Evolutionary conservation across 2,797 vertebrate genomes (phyloP).

Genomic region (Falco naumanni): DNA sequence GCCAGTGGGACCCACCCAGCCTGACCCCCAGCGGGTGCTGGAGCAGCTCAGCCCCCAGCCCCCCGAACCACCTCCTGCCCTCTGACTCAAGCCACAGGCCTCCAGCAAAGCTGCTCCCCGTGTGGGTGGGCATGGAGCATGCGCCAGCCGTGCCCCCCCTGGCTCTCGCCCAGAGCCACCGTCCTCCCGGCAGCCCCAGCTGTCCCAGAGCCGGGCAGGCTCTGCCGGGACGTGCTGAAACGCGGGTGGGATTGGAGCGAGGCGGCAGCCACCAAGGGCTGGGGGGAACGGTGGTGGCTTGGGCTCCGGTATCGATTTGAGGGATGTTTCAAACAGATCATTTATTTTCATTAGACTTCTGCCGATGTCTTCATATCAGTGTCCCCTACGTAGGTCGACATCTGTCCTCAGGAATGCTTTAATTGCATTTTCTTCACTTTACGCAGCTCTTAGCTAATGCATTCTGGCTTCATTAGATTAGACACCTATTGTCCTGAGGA

Average conservation of each 20-base stretch:
- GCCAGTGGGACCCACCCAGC: not conserved
- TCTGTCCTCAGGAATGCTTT: constrained; percentile 62
- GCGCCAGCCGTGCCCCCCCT: not conserved
- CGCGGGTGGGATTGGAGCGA: not conserved
- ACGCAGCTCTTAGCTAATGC: constrained; percentile 51
- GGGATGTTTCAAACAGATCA: constrained; percentile 39
- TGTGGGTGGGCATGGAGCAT: fast-evolving
- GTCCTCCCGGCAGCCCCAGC: not conserved
- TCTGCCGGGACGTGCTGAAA: fast-evolving
- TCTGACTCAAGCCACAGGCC: not conserved
- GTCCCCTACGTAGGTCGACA: constrained; percentile 29
- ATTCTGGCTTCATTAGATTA: constrained; percentile 63
- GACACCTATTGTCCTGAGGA: constrained; percentile 61
- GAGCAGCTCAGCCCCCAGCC: not conserved
- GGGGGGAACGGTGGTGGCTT: not conserved
- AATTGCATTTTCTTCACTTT: constrained; percentile 28
- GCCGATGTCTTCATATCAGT: not conserved
- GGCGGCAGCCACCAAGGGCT: not conserved
- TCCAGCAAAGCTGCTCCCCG: not conserved
- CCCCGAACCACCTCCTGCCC: not conserved
- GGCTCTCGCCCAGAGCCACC: not conserved
- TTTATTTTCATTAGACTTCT: constrained; percentile 67
- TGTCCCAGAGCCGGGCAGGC: not conserved
- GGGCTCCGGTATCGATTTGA: constrained; percentile 11
- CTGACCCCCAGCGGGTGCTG: fast-evolving